Evolutionary conservation across 2,888 invertebrate species (phyloP), one percentile per base, ranked within the genome.

Genomic region (Caradrina kadenii): DNA sequence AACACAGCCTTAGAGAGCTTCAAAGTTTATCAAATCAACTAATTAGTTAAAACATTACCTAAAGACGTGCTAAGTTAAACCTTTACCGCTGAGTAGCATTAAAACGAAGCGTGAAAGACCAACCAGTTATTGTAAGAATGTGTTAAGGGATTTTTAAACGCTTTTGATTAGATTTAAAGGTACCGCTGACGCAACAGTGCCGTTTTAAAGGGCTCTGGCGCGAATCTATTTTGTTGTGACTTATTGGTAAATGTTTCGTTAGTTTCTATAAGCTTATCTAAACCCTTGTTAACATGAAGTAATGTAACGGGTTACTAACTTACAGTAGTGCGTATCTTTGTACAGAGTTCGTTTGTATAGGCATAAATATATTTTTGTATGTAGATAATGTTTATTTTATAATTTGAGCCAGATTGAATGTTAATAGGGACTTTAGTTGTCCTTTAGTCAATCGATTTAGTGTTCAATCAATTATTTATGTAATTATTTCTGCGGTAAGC

Each of bases 1-100:
- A 74, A 60, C 58, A 48, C 39, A 65, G 49, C 64, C 31, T 58
- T 78, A 75, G 75, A 75, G 75, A 75, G 65, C 73, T 53, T 60
- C 11, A 17, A 48, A 48, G 8, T 63, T 52, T 31, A 31, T 31
- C 5, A 19, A n/a, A 55, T 11, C n/a, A 59, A 55, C 39, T 48
- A 62, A 7, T 35, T 22, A 53, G n/a, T 54, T 13, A 31, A 58
- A 53, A 58, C 22, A 50, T 49, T 35, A 26, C 35, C 2, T 42
- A 21, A 31, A 39, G 22, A 22, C 5, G 21, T n/a, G 39, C 26
- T 19, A 35, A 21, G 45, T 17, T n/a, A 39, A 13, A 39, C 11
- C 21, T 10, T 22, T 13, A 31, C 13, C 8, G 6, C 48, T 39
- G 26, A 19, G 63, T 10, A 35, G 63, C 15, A 35, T 7, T 21